These are phyloP conservation scores for Rhinoptilus africanus DNA, from an alignment of 2,113 vertebrate genomes.

Conservation along the genomic window DNA sequence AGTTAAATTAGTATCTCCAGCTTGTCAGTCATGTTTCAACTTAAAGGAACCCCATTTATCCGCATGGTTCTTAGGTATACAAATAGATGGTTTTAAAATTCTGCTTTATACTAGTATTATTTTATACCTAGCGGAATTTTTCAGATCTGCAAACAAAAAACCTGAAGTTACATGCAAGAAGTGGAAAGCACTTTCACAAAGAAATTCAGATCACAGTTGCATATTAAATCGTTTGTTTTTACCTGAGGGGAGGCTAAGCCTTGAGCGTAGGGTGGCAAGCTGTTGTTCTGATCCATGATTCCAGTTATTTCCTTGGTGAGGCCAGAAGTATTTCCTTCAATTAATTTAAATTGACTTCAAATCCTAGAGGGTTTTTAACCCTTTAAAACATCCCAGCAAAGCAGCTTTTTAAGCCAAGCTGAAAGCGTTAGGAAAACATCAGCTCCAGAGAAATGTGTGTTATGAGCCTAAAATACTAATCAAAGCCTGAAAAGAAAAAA, in stretches of 20 bases:
- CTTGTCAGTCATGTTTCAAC: not conserved
- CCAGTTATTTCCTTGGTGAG: slow-evolving; percentile 44
- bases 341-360: not conserved
- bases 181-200: not conserved
- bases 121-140: not conserved
- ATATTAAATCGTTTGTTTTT: not conserved
- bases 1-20: not conserved
- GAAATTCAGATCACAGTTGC: not conserved
- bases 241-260: slow-evolving; percentile 96
- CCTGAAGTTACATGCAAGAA: not conserved
- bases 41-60: not conserved
- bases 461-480: not conserved
- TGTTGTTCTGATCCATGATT: slow-evolving; percentile 97
- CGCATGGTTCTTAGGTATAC: not conserved
- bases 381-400: slow-evolving; percentile 59
- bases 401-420: not conserved
- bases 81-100: not conserved
- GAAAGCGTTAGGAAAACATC: slow-evolving; percentile 13
- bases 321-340: not conserved
- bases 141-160: not conserved
- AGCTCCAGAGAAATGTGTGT: not conserved
- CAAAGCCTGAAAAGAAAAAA: slow-evolving; percentile 47
- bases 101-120: not conserved
- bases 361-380: not conserved
- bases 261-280: slow-evolving; percentile 87